Evolutionary conservation across 1,140 invertebrate genomes (phyloP).

Genomic region (Manduca sexta): DNA sequence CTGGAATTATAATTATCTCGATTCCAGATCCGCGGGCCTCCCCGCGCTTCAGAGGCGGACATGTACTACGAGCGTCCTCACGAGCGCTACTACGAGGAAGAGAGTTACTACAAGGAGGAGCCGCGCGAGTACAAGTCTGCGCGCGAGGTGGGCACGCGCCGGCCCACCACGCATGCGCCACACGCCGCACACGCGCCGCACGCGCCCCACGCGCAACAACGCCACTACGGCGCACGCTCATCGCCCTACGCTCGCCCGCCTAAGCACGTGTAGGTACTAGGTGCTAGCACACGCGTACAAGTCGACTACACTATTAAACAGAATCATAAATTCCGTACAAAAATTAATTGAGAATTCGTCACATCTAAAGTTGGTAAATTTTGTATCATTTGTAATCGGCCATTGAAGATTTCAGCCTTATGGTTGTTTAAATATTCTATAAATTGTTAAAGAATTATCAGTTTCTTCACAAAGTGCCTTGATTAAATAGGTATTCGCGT

Average conservation of each 20-base stretch:
- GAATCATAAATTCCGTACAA: too few species aligned
- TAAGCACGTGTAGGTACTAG: slow-evolving; percentile 34
- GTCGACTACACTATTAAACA: too few species aligned
- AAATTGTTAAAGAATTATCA: too few species aligned
- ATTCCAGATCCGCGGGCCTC: slow-evolving; percentile 20
- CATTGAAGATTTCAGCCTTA: too few species aligned
- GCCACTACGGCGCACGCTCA: neutral
- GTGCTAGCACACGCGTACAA: neutral
- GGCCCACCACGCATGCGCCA: slow-evolving; percentile 28
- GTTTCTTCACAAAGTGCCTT: too few species aligned
- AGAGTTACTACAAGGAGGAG: slow-evolving; percentile 50
- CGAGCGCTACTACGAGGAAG: slow-evolving; percentile 56
- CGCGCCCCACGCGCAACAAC: slow-evolving; percentile 1
- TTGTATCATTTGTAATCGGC: too few species aligned
- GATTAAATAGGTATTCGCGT: too few species aligned
- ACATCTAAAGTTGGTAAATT: too few species aligned
- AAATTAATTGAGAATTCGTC: too few species aligned
- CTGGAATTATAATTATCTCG: neutral
- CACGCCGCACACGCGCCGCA: slow-evolving; percentile 25
- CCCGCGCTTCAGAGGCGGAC: slow-evolving; percentile 32
- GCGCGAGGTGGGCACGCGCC: slow-evolving; percentile 51
- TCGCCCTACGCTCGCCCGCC: slow-evolving; percentile 38
- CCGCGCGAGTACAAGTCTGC: slow-evolving; percentile 47
- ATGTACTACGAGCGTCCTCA: slow-evolving; percentile 50
- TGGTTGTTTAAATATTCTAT: too few species aligned